phyloP scores from a whole-genome alignment of 2,797 vertebrate species.

The Enteromius unitaeniatus region DNA sequence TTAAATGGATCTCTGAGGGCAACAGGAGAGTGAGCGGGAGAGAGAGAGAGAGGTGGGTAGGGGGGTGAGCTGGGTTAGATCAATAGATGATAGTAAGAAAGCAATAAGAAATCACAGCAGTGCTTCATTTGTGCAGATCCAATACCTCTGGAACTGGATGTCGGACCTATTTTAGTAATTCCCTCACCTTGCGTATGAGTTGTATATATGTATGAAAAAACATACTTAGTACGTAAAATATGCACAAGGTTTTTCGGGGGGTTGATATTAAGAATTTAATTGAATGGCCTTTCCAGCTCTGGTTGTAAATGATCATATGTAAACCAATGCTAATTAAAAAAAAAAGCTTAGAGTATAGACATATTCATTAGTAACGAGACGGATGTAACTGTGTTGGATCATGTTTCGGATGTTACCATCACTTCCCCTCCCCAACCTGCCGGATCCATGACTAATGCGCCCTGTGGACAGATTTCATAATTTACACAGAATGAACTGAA shows the following conservation, averaged over 20 bases:
- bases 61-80: conserved; percentile 48
- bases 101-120: conserved; percentile 17
- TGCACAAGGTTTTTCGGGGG: not conserved
- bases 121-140: not conserved
- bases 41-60: conserved; percentile 5
- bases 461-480: not conserved
- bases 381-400: too few relatives aligned
- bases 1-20: conserved; percentile 69
- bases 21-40: conserved; percentile 34
- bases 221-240: not conserved
- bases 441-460: not conserved
- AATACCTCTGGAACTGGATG: not conserved
- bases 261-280: not conserved
- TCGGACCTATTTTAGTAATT: not conserved
- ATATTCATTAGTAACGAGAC: not conserved
- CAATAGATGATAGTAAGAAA: conserved; percentile 27
- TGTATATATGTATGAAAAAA: not conserved
- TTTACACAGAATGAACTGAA: not conserved
- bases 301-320: not conserved
- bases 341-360: not conserved
- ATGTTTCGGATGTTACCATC: not conserved
- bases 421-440: not conserved
- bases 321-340: not conserved
- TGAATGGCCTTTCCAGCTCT: not conserved
- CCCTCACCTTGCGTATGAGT: not conserved